These are phyloP conservation scores for Euura lappo DNA, from an alignment of 1,140 invertebrate species.

Conservation along the genomic window DNA sequence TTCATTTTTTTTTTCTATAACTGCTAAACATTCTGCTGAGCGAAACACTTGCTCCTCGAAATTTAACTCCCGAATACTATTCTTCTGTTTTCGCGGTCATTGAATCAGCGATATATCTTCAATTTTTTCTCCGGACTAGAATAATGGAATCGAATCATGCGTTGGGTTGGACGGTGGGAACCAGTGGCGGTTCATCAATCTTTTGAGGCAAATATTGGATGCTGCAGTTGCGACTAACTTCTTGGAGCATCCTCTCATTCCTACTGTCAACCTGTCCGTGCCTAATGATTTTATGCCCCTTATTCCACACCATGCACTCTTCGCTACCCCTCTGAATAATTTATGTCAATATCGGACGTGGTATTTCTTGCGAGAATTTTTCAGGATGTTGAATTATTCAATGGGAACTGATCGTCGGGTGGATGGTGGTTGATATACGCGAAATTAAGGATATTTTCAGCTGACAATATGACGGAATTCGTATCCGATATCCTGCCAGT, in stretches of 20 bases:
- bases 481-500: too few species aligned
- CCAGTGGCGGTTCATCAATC: neutral
- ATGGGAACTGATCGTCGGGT: neutral
- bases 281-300: neutral
- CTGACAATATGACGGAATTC: too few species aligned
- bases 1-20: neutral
- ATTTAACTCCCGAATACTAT: neutral
- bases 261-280: neutral
- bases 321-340: neutral
- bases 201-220: neutral
- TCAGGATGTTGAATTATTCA: slow-evolving; percentile 1
- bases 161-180: neutral
- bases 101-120: neutral
- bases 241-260: too few species aligned
- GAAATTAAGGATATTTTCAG: neutral
- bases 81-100: neutral
- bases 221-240: too few species aligned
- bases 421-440: neutral
- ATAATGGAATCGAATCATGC: neutral
- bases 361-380: neutral
- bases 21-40: neutral
- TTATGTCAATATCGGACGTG: neutral
- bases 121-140: neutral
- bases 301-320: neutral
- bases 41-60: neutral